Base-by-base conservation (phyloP, 2,797 vertebrate genomes). In the Crenichthys baileyi region DNA sequence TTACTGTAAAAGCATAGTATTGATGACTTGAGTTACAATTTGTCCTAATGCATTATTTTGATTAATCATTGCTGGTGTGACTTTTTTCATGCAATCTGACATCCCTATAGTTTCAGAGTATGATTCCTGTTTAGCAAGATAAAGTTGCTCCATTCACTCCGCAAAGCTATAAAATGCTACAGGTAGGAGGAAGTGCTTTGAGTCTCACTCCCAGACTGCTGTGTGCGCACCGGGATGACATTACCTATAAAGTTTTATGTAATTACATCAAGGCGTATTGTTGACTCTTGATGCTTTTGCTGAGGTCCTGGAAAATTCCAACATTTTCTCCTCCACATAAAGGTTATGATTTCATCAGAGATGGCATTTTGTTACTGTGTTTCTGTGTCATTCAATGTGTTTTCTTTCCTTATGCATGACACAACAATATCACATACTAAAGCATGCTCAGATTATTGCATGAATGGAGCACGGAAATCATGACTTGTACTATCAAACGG, bases 401-500 rank as follows among this genome's bases (percentile, higher is more conserved):
- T 31, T 16, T 18, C 44, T 26, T 71, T 51, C 18, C 44, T 61
- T 26, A 29, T 5, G 12, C 58, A 29, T 31, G 20, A 20, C 60
- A 22, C 22, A 73, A n/a, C 39, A n/a, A 65, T 5, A 29, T 60
- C 22, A 22, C 56, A 12, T 55, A 29, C 39, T 15, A 7, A 26
- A 18, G 48, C 31, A 31, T 16, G 29, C 20, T 16, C 22, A n/a
- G 55, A 67, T 41, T 53, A 36, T 26, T 18, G 61, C 15, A 39
- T 51, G 48, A 67, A 75, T 67, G 18, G 22, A 67, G 48, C 36
- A 26, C 31, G 5, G 31, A 67, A 51, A 55, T 16, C 29, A 53
- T 41, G 22, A 50, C 51, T 36, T 36, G 60, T 24, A 53, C 7
- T 1, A 41, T 72, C 70, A 77, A 74, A 83, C 72, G 8, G 48